Evolutionary conservation across 2,888 invertebrate genomes (phyloP).

Genomic region (Fragum whitleyi): DNA sequence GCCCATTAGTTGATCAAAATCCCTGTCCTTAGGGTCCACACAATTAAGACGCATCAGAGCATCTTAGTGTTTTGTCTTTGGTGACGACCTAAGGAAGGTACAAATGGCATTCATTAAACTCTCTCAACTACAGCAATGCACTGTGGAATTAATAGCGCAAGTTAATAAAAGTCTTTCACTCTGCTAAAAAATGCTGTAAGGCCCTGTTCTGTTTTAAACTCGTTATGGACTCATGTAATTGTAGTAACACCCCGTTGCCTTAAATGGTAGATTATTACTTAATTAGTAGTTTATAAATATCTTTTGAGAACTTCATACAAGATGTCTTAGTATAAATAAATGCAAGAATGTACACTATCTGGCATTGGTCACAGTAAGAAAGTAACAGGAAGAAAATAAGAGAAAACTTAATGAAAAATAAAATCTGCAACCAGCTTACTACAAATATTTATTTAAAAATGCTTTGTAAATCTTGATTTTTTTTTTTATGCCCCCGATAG

Average conservation of each 20-base stretch:
- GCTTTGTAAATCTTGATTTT: too few relatives aligned
- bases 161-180: constrained; percentile 22
- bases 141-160: constrained; percentile 33
- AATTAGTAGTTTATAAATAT: too few relatives aligned
- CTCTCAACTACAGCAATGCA: constrained; percentile 33
- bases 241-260: constrained; percentile 28
- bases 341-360: too few relatives aligned
- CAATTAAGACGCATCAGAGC: constrained; percentile 31
- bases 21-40: constrained; percentile 22
- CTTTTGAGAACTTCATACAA: too few relatives aligned
- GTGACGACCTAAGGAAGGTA: constrained; percentile 21
- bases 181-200: constrained; percentile 28
- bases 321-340: too few relatives aligned
- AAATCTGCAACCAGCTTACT: too few relatives aligned
- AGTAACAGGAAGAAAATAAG: too few relatives aligned
- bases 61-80: constrained; percentile 24
- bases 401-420: too few relatives aligned
- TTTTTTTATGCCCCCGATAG: too few relatives aligned
- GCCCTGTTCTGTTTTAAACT: constrained; percentile 22
- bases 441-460: too few relatives aligned
- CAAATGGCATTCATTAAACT: constrained; percentile 38
- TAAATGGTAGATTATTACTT: background rate
- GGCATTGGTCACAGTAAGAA: too few relatives aligned
- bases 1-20: constrained; percentile 9
- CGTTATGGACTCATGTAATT: background rate